Base-by-base conservation (phyloP, 2,113 vertebrate species). In the Petrocephalus zakoni region DNA sequence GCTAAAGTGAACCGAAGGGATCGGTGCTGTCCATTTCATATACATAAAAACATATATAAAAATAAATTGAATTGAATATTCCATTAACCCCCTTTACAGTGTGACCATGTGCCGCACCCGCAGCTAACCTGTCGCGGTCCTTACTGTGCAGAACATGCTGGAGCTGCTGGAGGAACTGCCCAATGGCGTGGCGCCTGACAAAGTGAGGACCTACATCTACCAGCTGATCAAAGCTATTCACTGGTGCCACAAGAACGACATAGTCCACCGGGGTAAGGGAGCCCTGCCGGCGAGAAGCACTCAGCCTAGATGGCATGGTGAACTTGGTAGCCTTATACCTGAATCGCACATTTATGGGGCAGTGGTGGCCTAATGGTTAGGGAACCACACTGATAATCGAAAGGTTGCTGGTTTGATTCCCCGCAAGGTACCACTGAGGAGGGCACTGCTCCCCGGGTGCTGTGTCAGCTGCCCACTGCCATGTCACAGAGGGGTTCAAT, bases 161-260 rank as follows among this genome's bases (percentile, higher is more conserved):
- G 98, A 99, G 93, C 94, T 99, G 94, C 96, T 99, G 88, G 98
- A 99, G 96, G 98, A 99, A 95, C 95, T 99, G 93, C 98, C 98
- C 86, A 99, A 99, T 90, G 98, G 98, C 89, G 98, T 97, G 90
- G 95, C 97, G 87, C 95, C 96, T 34, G 98, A 99, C 85, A 99
- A 99, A 95, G 98, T 97, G 15, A 97, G 98, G 93, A 99, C 96
- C 92, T 99, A 99, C 91, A 99, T 99, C 93, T 98, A 97, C 94
- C 98, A 99, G 92, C 93, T 99, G 91, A 99, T 98, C 93, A 97
- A 98, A 96, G 98, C 98, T 90, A 99, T 99, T 94, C 97, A 99
- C 93, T 99, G 98, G 98, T 99, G 98, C 96, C 98, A 99, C 94
- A 99, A 98, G 93, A 99, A 99, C 89, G 97, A 99, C 94, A 99